These are phyloP conservation scores for Champsocephalus esox DNA, from an alignment of 2,797 vertebrate genomes.

Conservation along the genomic window DNA sequence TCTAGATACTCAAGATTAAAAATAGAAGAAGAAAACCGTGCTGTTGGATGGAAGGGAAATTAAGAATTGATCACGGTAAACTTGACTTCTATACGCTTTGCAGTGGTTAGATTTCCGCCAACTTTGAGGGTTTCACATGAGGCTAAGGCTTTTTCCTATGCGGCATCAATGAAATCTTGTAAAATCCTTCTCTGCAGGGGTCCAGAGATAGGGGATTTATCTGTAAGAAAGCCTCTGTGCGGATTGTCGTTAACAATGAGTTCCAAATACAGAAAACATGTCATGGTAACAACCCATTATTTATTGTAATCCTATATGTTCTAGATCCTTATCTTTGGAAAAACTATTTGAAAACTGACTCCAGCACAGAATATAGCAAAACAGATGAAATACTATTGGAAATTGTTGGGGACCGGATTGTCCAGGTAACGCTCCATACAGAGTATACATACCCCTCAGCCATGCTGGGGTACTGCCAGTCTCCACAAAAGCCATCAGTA, in stretches of 20 bases:
- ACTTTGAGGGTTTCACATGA: slow-evolving; percentile 33
- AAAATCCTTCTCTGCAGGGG: slow-evolving; percentile 13
- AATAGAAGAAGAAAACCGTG: slow-evolving; percentile 20
- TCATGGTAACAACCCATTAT: background rate
- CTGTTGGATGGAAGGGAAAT: slow-evolving; percentile 34
- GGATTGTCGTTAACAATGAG: slow-evolving; percentile 16
- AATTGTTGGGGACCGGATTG: slow-evolving; percentile 8
- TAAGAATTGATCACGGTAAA: slow-evolving; percentile 47
- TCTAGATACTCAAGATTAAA: slow-evolving; percentile 42
- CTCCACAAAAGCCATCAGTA: slow-evolving; percentile 32
- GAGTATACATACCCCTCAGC: slow-evolving; percentile 15
- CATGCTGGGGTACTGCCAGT: slow-evolving; percentile 22
- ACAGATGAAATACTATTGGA: slow-evolving; percentile 6
- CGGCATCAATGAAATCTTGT: slow-evolving; percentile 19
- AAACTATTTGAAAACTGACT: slow-evolving; percentile 7
- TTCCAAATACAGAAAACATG: background rate
- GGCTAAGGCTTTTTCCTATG: slow-evolving; percentile 25
- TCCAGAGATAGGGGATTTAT: slow-evolving; percentile 26
- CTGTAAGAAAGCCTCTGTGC: slow-evolving; percentile 11
- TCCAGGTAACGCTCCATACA: background rate
- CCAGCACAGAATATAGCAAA: background rate
- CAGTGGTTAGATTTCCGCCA: slow-evolving; percentile 19
- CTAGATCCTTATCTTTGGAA: background rate
- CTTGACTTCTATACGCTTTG: slow-evolving; percentile 30
- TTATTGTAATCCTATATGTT: slow-evolving; percentile 4